These are phyloP conservation scores for Epinotia brunnichana DNA, from an alignment of 2,888 invertebrate species.

Conservation along the genomic window DNA sequence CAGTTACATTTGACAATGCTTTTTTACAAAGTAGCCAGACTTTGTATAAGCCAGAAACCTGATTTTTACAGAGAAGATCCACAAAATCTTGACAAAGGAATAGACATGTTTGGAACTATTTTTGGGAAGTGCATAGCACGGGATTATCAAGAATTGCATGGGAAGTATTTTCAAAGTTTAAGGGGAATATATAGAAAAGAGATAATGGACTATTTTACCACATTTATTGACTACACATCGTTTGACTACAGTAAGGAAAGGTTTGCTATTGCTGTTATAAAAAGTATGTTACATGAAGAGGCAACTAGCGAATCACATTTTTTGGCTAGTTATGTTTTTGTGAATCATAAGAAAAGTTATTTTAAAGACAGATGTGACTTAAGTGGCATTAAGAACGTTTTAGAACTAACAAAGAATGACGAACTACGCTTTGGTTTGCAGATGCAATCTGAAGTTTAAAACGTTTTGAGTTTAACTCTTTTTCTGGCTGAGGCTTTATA, in stretches of 20 bases:
- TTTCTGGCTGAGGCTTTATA: no score
- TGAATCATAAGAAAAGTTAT: background rate
- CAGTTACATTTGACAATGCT: constrained; percentile 27
- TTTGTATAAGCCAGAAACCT: constrained; percentile 14
- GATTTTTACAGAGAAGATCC: constrained; percentile 3
- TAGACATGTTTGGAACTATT: constrained; percentile 32
- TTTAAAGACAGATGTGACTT: constrained; percentile 20
- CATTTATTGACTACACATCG: background rate
- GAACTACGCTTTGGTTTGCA: constrained; percentile 15
- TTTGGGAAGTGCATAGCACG: constrained; percentile 19
- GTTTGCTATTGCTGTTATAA: constrained; percentile 27
- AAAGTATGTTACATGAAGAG: constrained; percentile 23
- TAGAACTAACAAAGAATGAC: constrained; percentile 6
- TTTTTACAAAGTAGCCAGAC: constrained; percentile 18
- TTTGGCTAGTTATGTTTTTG: constrained; percentile 17
- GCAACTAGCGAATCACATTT: constrained; percentile 21
- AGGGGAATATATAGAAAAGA: constrained; percentile 13
- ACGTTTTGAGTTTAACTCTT: no score
- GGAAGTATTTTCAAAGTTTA: constrained; percentile 20
- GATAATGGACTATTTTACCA: constrained; percentile 2
- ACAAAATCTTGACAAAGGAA: constrained; percentile 19
- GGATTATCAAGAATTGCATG: constrained; percentile 21
- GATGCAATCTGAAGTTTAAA: background rate
- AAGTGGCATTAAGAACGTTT: background rate
- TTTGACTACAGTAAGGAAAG: constrained; percentile 33